phyloP scores from a whole-genome alignment of 2,797 vertebrate species.

The Coregonus suidteri region DNA sequence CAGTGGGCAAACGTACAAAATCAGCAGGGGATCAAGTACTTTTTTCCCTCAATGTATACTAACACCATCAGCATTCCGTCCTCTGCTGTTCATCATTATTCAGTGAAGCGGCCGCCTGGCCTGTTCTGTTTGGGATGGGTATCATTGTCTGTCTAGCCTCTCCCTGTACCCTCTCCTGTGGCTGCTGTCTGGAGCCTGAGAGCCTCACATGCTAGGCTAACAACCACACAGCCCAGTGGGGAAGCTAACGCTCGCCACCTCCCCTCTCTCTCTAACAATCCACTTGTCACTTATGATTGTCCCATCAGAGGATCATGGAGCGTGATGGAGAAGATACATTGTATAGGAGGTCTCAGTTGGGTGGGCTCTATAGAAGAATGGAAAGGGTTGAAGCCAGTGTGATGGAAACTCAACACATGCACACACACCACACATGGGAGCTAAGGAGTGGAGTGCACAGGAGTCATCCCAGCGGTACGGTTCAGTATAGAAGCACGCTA shows the following conservation, averaged over 20 bases:
- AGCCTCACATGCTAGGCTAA: slow-evolving; percentile 73
- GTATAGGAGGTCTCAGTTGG: slow-evolving; percentile 56
- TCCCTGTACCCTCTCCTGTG: slow-evolving; percentile 38
- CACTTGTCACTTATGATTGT: slow-evolving; percentile 69
- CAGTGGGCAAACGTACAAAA: too few relatives aligned
- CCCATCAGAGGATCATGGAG: slow-evolving; percentile 55
- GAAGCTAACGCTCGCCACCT: slow-evolving; percentile 62
- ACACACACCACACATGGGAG: slow-evolving; percentile 51
- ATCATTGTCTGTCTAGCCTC: slow-evolving; percentile 3
- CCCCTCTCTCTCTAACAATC: slow-evolving; percentile 38
- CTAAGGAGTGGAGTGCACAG: slow-evolving; percentile 64
- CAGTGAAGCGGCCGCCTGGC: slow-evolving; percentile 14
- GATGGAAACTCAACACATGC: slow-evolving; percentile 54
- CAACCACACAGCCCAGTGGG: slow-evolving; percentile 68
- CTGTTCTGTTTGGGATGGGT: background rate
- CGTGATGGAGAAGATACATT: slow-evolving; percentile 44
- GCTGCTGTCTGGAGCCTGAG: slow-evolving; percentile 50
- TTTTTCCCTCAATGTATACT: slow-evolving; percentile 33
- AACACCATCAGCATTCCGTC: slow-evolving; percentile 51
- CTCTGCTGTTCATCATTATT: slow-evolving; percentile 42
- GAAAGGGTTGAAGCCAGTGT: slow-evolving; percentile 54
- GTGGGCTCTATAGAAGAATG: slow-evolving; percentile 44
- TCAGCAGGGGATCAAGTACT: too few relatives aligned
- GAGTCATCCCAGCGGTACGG: slow-evolving; percentile 64
- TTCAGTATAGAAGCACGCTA: slow-evolving; percentile 64